Conservation (phyloP, 1,140 invertebrate species). For the Zaprionus ghesquierei region DNA sequence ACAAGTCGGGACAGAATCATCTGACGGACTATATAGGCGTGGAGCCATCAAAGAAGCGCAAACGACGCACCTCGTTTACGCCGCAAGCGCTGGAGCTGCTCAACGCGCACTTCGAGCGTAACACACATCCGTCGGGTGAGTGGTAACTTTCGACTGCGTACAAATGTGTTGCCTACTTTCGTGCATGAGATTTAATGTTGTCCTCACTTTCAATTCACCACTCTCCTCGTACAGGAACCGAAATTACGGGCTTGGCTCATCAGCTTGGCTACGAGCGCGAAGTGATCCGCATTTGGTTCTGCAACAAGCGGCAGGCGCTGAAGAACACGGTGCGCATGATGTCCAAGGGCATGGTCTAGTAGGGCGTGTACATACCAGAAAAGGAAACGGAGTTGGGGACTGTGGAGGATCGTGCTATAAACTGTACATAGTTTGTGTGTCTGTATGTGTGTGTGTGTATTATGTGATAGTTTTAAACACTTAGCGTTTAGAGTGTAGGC, state of each 20-base stretch:
- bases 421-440: constrained; percentile 56
- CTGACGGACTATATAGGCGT: constrained; percentile 97
- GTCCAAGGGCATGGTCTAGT: constrained; percentile 89
- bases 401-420: constrained; percentile 1
- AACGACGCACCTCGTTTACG: constrained; percentile 97
- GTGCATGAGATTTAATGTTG: not conserved
- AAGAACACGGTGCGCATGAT: constrained; percentile 97
- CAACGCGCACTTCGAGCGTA: constrained; percentile 97
- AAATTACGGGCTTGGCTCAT: constrained; percentile 97
- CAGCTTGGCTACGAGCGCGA: constrained; percentile 98
- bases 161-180: not conserved
- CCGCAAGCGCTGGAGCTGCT: constrained; percentile 97
- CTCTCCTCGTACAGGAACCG: constrained; percentile 89
- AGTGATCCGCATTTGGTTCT: constrained; percentile 99
- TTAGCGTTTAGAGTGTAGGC: constrained; percentile 66
- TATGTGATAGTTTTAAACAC: constrained; percentile 76
- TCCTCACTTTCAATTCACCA: not conserved
- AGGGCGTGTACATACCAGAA: constrained; percentile 10
- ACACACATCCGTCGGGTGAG: constrained; percentile 98
- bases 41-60: constrained; percentile 97
- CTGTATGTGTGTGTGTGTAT: constrained; percentile 27
- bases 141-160: constrained; percentile 69
- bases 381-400: not conserved
- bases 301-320: constrained; percentile 98
- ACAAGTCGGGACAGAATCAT: constrained; percentile 95